phyloP scores from a whole-genome alignment of 2,797 vertebrate genomes.

The Parambassis ranga region DNA sequence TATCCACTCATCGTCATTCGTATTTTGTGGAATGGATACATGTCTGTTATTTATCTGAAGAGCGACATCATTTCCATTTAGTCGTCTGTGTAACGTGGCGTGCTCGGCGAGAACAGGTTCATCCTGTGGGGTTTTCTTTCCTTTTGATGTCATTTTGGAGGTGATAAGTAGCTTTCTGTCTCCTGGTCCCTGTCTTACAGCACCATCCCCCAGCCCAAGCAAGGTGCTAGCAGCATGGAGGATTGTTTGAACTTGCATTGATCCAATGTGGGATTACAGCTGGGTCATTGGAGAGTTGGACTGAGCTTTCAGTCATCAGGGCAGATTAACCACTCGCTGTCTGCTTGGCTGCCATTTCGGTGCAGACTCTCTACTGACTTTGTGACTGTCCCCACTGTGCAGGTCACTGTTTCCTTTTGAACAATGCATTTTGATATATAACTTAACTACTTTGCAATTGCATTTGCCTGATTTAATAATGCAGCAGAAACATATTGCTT shows the following conservation, averaged over 20 bases:
- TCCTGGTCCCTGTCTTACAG: slow-evolving; percentile 64
- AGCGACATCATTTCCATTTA: slow-evolving; percentile 41
- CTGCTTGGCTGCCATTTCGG: slow-evolving; percentile 70
- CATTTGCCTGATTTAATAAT: slow-evolving; percentile 27
- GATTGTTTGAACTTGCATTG: slow-evolving; percentile 80
- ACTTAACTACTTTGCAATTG: too few relatives aligned
- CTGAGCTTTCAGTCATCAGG: slow-evolving; percentile 73
- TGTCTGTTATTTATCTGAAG: slow-evolving; percentile 39
- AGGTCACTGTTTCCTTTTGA: slow-evolving; percentile 45
- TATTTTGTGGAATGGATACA: slow-evolving; percentile 42
- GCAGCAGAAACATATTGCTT: slow-evolving; percentile 8
- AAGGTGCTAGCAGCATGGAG: slow-evolving; percentile 74
- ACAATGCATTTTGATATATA: slow-evolving; percentile 41
- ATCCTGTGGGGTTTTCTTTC: slow-evolving; percentile 70
- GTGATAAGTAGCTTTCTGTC: slow-evolving; percentile 81
- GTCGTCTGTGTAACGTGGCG: slow-evolving; percentile 12
- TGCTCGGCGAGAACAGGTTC: slow-evolving; percentile 54
- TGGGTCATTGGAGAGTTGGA: slow-evolving; percentile 77
- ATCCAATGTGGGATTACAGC: slow-evolving; percentile 80
- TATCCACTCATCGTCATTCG: slow-evolving; percentile 54
- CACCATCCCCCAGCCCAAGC: slow-evolving; percentile 60
- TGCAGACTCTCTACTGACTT: slow-evolving; percentile 44
- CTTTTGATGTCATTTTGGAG: slow-evolving; percentile 78
- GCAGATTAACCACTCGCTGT: slow-evolving; percentile 77
- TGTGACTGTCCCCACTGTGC: slow-evolving; percentile 43